These are phyloP conservation scores for Muscicapa adusta DNA, from an alignment of 2,113 vertebrate species.

Conservation along the genomic window DNA sequence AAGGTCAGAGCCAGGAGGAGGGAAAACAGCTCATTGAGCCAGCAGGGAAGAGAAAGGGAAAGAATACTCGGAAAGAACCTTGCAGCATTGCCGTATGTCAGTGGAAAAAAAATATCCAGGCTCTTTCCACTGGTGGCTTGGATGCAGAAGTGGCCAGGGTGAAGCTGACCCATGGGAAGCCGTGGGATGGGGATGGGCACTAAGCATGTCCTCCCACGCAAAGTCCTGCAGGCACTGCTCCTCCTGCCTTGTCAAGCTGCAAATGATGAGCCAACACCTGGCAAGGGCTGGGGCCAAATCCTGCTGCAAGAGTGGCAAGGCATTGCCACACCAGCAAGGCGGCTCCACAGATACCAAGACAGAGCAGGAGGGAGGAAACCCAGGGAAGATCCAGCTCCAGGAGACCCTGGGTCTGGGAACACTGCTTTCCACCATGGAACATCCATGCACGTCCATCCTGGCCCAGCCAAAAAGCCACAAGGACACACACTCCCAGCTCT, in stretches of 20 bases:
- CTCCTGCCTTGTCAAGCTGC: neutral
- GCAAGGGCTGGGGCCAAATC: slow-evolving; percentile 15
- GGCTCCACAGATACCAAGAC: neutral
- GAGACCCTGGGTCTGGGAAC: neutral
- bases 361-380: neutral
- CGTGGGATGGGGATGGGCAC: neutral
- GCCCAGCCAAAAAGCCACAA: neutral
- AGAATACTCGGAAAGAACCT: slow-evolving; percentile 56
- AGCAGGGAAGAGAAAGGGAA: neutral
- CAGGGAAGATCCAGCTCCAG: neutral
- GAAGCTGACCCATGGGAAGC: fast-evolving
- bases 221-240: neutral
- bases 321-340: slow-evolving; percentile 32
- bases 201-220: neutral
- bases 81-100: neutral
- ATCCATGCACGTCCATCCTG: fast-evolving
- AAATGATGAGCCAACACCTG: neutral
- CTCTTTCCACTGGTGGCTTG: neutral
- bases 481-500: neutral
- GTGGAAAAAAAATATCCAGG: neutral
- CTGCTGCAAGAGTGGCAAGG: neutral
- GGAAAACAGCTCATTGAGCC: neutral
- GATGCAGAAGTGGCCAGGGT: fast-evolving
- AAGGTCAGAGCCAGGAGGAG: slow-evolving; percentile 26
- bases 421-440: neutral